Conservation (phyloP, 2,113 vertebrate genomes). For the Micronycteris hirsuta region DNA sequence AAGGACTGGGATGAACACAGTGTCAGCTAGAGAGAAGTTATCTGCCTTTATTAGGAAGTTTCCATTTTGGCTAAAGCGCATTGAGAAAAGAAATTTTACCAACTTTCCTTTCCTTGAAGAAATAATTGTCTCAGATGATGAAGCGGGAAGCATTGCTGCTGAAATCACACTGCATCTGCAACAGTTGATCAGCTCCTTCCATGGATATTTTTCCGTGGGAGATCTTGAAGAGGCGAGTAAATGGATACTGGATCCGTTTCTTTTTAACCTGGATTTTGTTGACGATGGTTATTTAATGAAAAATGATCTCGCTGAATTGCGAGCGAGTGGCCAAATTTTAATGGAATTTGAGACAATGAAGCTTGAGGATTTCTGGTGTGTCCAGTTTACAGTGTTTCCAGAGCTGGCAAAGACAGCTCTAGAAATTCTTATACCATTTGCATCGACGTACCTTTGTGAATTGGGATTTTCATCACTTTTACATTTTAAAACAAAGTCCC, state of each 20-base stretch:
- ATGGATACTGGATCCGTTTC: conserved; percentile 68
- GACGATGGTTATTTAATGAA: conserved; percentile 57
- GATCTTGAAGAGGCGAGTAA: conserved; percentile 61
- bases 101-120: conserved; percentile 66
- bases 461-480: conserved; percentile 68
- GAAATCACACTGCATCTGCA: conserved; percentile 53
- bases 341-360: conserved; percentile 72
- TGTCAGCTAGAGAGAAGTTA: conserved; percentile 58
- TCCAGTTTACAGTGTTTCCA: conserved; percentile 51
- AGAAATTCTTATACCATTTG: conserved; percentile 63
- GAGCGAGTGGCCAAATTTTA: conserved; percentile 66
- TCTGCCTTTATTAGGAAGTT: conserved; percentile 59
- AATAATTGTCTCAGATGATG: not conserved
- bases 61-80: conserved; percentile 61
- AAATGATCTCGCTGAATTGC: conserved; percentile 64
- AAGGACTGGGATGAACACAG: conserved; percentile 61
- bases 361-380: conserved; percentile 68
- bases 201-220: conserved; percentile 51
- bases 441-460: conserved; percentile 69
- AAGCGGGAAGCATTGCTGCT: not conserved
- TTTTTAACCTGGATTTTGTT: conserved; percentile 65
- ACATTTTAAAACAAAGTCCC: conserved; percentile 68
- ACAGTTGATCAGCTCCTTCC: not conserved
- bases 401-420: conserved; percentile 61
- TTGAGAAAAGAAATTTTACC: conserved; percentile 66